Evolutionary conservation across 2,888 invertebrate genomes (phyloP).

Genomic region (Therioaphis trifolii): DNA sequence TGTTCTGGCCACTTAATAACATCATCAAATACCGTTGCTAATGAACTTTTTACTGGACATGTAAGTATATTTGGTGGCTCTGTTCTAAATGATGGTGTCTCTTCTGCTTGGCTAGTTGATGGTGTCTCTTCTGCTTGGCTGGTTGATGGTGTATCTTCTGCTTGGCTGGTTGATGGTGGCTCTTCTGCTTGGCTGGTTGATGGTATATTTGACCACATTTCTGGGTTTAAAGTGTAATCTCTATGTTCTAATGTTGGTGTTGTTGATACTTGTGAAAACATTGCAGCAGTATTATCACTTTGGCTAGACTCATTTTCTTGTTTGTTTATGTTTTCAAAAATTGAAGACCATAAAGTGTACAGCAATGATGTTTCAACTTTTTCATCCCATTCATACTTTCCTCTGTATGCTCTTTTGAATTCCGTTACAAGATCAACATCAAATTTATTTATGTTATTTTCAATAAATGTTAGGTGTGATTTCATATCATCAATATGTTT

Average conservation of each 20-base stretch:
- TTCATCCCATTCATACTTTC: not conserved
- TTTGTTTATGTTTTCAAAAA: not conserved
- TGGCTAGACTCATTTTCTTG: not conserved
- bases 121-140: too few relatives aligned
- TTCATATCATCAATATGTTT: not conserved
- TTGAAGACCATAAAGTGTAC: not conserved
- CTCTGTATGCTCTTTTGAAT: not conserved
- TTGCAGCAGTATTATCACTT: conserved; percentile 6
- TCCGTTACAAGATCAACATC: not conserved
- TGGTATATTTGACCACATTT: not conserved
- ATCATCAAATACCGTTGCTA: not conserved
- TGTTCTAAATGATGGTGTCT: too few relatives aligned
- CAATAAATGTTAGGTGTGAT: not conserved
- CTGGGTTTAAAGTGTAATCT: not conserved
- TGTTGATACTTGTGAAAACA: conserved; percentile 13
- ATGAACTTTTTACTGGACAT: not conserved
- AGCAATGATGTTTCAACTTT: not conserved
- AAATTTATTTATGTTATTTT: not conserved
- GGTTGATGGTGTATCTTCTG: too few relatives aligned
- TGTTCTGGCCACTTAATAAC: not conserved
- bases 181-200: conserved; percentile 10
- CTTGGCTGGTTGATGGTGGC: too few relatives aligned
- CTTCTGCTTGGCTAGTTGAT: too few relatives aligned
- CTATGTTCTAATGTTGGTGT: not conserved
- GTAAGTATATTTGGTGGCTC: not conserved